Conservation (phyloP, 2,797 vertebrate genomes). For the Helarctos malayanus region DNA sequence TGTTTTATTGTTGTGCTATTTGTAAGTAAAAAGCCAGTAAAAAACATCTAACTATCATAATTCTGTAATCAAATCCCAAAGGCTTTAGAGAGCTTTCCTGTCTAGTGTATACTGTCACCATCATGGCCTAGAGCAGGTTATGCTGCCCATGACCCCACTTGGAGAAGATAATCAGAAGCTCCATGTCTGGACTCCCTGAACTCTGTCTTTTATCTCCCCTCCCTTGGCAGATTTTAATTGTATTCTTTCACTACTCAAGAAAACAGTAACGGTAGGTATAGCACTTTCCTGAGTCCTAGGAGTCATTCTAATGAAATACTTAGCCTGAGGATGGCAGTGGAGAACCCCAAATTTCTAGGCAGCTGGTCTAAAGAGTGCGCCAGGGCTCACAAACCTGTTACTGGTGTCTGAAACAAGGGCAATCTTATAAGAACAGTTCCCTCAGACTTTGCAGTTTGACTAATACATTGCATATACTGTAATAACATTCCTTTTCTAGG, state of each 20-base stretch:
- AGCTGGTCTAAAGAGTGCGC: neutral
- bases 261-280: neutral
- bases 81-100: neutral
- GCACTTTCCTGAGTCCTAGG: neutral
- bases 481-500: neutral
- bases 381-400: neutral
- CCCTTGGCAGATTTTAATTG: neutral
- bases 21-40: neutral
- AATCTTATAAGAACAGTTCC: neutral
- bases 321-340: neutral
- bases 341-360: neutral
- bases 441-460: neutral
- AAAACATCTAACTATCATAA: neutral
- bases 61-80: neutral
- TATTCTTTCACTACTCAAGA: neutral
- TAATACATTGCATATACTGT: neutral
- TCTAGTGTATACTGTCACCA: no score
- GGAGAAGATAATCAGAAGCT: neutral
- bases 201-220: neutral
- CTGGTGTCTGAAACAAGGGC: neutral
- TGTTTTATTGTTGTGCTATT: neutral
- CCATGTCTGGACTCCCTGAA: neutral
- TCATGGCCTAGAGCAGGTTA: neutral
- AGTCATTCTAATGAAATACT: neutral
- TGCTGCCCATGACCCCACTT: neutral